A percentile compares a stretch with the other conserved stretches of the same genome.
phyloP scores from a whole-genome alignment of 2,888 invertebrate genomes.

The Opisthograptis luteolata region DNA sequence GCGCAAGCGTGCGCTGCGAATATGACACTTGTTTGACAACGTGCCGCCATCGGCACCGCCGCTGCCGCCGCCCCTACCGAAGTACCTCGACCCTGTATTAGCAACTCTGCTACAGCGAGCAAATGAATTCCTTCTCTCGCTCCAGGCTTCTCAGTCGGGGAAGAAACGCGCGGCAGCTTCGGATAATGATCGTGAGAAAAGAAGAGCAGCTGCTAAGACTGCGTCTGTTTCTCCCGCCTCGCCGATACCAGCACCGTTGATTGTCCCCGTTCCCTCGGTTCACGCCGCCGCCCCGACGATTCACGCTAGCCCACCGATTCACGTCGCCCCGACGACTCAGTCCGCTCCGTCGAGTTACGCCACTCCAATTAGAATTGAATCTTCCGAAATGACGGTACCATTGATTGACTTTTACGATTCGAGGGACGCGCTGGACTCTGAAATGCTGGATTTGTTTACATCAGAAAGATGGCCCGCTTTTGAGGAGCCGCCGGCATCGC shows the following conservation, averaged over 20 bases:
- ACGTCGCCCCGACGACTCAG: too few species aligned
- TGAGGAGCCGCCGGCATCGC: not conserved
- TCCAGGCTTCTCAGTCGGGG: not conserved
- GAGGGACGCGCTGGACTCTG: too few species aligned
- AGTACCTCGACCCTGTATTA: not conserved
- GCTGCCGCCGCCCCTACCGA: not conserved
- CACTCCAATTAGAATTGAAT: too few species aligned
- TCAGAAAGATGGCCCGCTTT: not conserved
- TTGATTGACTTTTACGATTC: too few species aligned
- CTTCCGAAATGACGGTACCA: too few species aligned
- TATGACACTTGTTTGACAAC: slow-evolving; percentile 9
- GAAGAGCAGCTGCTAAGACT: not conserved
- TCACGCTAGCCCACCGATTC: too few species aligned
- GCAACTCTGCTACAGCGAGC: not conserved
- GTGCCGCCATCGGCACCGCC: not conserved
- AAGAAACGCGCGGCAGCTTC: not conserved
- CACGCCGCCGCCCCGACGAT: not conserved
- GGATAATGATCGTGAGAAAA: not conserved
- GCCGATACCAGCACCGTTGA: too few species aligned
- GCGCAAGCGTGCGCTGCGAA: slow-evolving; percentile 51
- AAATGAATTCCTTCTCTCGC: too few species aligned
- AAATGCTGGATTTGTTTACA: too few species aligned
- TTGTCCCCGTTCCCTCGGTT: too few species aligned
- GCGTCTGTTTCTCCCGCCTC: not conserved
- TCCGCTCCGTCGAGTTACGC: too few species aligned